These are phyloP conservation scores for Callimorpha dominula DNA, from an alignment of 2,888 invertebrate species.

Conservation along the genomic window DNA sequence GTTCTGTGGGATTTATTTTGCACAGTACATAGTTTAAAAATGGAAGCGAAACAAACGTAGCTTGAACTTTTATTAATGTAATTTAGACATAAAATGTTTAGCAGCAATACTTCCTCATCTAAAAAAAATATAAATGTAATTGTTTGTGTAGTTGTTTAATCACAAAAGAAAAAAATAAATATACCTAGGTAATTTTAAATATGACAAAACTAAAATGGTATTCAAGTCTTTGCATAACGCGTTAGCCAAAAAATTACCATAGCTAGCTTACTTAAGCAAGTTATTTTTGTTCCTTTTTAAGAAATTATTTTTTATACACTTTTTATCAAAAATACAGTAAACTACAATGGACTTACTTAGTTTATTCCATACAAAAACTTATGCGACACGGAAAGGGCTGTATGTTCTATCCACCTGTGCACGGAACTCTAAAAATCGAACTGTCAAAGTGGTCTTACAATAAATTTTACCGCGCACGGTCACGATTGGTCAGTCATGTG, in stretches of 20 bases:
- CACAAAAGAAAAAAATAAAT: background rate
- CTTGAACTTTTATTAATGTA: background rate
- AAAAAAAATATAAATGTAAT: background rate
- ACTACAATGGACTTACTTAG: constrained; percentile 16
- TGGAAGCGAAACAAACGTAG: background rate
- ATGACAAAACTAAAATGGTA: no score
- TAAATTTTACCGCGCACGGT: constrained; percentile 77
- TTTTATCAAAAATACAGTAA: background rate
- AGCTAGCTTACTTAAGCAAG: no score
- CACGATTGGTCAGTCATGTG: constrained; percentile 68
- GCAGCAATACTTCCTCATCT: background rate
- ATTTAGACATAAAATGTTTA: background rate
- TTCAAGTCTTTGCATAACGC: no score
- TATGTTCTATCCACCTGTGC: constrained; percentile 22
- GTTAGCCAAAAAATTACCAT: background rate
- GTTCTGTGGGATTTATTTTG: constrained; percentile 34
- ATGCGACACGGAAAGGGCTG: constrained; percentile 1
- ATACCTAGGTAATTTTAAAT: no score
- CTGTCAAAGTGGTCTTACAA: constrained; percentile 84
- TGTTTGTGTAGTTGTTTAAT: background rate
- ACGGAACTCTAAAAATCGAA: constrained; percentile 75
- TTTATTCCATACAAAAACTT: constrained; percentile 5
- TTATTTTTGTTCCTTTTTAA: no score
- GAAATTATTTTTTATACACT: no score
- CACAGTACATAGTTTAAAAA: background rate